phyloP scores from a whole-genome alignment of 2,888 invertebrate genomes.

The Caenorhabditis uteleia region DNA sequence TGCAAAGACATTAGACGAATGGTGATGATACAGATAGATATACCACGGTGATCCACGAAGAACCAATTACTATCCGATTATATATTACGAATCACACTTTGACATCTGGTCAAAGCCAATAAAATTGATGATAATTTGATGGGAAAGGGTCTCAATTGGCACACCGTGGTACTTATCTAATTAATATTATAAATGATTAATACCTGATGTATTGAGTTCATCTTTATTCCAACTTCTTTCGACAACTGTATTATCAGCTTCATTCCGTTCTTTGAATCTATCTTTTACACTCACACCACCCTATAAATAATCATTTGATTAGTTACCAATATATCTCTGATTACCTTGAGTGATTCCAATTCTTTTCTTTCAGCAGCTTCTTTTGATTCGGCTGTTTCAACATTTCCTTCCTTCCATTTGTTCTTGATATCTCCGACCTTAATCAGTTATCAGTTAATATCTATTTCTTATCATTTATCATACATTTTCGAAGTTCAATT shows the following conservation, averaged over 20 bases:
- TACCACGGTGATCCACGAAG: no score
- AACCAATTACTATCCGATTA: no score
- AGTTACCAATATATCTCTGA: neutral
- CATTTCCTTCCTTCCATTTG: conserved; percentile 69
- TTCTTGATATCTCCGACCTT: conserved; percentile 67
- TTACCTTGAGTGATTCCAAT: conserved; percentile 65
- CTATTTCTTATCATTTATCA: neutral
- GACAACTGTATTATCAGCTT: conserved; percentile 39
- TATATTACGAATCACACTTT: no score
- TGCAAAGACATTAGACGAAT: neutral
- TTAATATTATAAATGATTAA: neutral
- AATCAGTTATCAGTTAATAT: conserved; percentile 2
- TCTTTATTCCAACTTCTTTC: conserved; percentile 60
- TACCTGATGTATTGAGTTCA: conserved; percentile 65
- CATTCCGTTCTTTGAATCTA: conserved; percentile 63
- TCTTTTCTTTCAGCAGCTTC: conserved; percentile 62
- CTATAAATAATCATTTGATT: conserved; percentile 14
- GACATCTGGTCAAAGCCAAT: no score
- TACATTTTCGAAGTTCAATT: conserved; percentile 56
- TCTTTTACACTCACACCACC: conserved; percentile 64
- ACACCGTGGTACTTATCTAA: neutral
- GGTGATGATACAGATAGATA: no score
- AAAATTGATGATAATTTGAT: no score
- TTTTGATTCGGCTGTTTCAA: conserved; percentile 63
- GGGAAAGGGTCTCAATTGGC: no score